Base-by-base conservation (phyloP, 2,113 vertebrate species). In the Tiliqua scincoides region DNA sequence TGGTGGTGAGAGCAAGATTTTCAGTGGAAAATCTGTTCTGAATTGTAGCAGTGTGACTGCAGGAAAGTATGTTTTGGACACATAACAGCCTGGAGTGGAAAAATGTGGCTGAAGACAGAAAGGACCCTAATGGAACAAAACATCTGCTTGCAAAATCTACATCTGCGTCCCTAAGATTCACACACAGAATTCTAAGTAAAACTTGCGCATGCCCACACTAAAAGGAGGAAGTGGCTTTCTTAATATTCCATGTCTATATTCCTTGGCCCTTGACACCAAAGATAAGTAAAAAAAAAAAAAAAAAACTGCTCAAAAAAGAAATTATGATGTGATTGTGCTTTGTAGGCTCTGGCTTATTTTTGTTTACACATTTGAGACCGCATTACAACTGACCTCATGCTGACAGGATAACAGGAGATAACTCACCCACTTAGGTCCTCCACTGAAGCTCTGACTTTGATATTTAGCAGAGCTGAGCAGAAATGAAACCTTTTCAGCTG, bases 381-480 rank as follows among this genome's bases (percentile, higher is more conserved):
- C 0, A 0, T 25, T 74, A 84, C 71, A 71, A 85, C 84, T 91
- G 71, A 9, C 48, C 32, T 65, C 40, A 68, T 82, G 4, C 35
- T 88, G 85, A 71, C 78, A 83, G 32, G 30, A 71, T 82, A 85
- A 83, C 75, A 20, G 0, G 52, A 93, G 87, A 93, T 25, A 93
- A 84, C 65, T 88, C 85, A 89, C 82, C 4, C 30, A 85, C 86
- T 93, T 72, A 87, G 68, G 30, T 67, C 82, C 77, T 88, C 40
- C 17, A 10, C 79, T 83, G 54, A 89, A 91, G 79, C 89, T 87
- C 79, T 91, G 89, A 67, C 73, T 89, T 87, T 93, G 94, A 94
- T 92, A 92, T 71, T 95, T 94, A 96, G 94, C 95, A 96, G 96
- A 95, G 73, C 87, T 94, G 91, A 91, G 92, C 86, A 87, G 85